Base-by-base conservation (phyloP, 2,797 vertebrate species). In the Notamacropus eugenii region DNA sequence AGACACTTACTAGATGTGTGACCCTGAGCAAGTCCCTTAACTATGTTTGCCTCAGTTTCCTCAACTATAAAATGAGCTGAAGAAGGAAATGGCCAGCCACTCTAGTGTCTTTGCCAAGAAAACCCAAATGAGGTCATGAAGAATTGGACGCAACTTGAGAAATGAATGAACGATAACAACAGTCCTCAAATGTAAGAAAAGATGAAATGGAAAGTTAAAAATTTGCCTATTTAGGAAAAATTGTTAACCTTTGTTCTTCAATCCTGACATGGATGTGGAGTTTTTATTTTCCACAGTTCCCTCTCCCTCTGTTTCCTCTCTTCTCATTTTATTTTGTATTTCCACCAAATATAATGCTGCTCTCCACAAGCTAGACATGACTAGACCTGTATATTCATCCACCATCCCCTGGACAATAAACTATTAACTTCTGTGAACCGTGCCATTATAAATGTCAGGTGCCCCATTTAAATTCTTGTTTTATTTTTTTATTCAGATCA, bases 261-360 rank as follows among this genome's bases (percentile, higher is more conserved):
- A 92, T 94, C 54, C 95, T 97, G 96, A 95, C 57, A 74, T 55
- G 91, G 91, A 97, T 97, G 94, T 97, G 50, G 94, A 97, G 92
- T 92, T 92, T 93, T 90, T 95, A 96, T 97, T 97, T 97, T 96
- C 97, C 97, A 98, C 96, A 97, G 92, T 96, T 97, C 96, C 97
- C 96, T 97, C 97, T 95, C 92, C 91, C 91, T 55, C 11, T 91
- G 24, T 91, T 96, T 96, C 90, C 93, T 96, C 91, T 93, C 52
- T 91, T 92, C 95, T 95, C n/a, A 57, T 91, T 92, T 97, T 96
- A 54, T 97, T 97, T 96, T 96, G 34, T 74, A 96, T 91, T 95
- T 95, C 40, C 74, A 93, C 22, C 93, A 24, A 91, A 27, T 93
- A 58, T 92, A 56, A 57, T 96, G 96, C 91, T 94, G 3, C 9